Conservation (phyloP, 2,888 invertebrate genomes). For the Drosophila bunnanda region DNA sequence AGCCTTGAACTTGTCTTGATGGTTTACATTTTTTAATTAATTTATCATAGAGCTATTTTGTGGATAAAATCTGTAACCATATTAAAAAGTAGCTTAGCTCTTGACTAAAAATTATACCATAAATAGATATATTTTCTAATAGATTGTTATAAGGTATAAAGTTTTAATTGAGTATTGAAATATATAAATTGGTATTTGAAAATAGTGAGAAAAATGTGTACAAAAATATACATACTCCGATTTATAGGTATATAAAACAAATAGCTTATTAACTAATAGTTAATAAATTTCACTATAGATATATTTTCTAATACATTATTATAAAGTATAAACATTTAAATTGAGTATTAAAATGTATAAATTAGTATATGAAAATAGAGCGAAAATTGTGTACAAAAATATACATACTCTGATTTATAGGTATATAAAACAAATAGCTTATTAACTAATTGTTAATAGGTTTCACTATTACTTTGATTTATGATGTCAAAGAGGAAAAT, state of each 20-base stretch:
- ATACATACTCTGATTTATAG: no score
- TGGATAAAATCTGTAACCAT: neutral
- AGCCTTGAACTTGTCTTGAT: neutral
- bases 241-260: neutral
- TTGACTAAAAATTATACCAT: no score
- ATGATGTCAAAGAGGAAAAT: neutral
- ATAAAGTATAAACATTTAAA: no score
- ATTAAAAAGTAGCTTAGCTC: neutral
- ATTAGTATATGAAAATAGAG: no score
- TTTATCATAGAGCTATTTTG: neutral
- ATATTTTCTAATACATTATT: no score
- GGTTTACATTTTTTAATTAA: rapidly evolving
- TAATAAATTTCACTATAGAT: no score
- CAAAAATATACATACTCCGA: neutral
- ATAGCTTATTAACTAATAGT: neutral
- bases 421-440: no score
- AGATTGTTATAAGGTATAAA: no score
- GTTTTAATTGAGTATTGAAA: neutral
- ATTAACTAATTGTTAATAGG: no score
- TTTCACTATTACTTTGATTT: neutral
- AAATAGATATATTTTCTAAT: neutral
- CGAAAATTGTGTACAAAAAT: no score
- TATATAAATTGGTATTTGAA: neutral
- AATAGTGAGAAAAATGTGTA: neutral
- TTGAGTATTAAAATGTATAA: no score